These are phyloP conservation scores for Odontesthes bonariensis DNA, from an alignment of 2,113 vertebrate genomes.

Conservation along the genomic window DNA sequence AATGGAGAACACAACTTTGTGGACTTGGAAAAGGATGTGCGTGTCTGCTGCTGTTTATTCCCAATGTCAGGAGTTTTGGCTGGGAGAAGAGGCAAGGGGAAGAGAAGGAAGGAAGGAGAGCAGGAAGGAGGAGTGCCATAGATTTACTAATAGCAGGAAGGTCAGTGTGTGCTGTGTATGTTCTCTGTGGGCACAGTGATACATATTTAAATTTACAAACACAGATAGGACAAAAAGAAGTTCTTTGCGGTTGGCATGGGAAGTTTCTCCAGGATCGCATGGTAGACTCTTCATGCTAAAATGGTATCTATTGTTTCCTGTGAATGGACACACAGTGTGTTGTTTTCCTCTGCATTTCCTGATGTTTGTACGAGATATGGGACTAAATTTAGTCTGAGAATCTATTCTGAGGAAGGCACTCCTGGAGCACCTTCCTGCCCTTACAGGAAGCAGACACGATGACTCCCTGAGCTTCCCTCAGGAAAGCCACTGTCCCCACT, in stretches of 20 bases:
- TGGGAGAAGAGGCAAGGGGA: conserved; percentile 38
- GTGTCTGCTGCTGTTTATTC: conserved; percentile 69
- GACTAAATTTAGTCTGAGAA: conserved; percentile 73
- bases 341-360: conserved; percentile 68
- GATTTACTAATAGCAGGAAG: conserved; percentile 70
- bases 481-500: conserved; percentile 53
- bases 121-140: conserved; percentile 66
- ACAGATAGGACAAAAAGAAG: not conserved
- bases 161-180: conserved; percentile 59
- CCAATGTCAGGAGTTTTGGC: conserved; percentile 52
- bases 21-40: conserved; percentile 51
- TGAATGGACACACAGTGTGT: conserved; percentile 29
- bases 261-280: conserved; percentile 18
- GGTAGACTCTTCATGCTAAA: not conserved
- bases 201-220: conserved; percentile 20
- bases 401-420: conserved; percentile 77
- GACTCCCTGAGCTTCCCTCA: conserved; percentile 80
- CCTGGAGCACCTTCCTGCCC: conserved; percentile 82
- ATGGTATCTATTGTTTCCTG: conserved; percentile 58
- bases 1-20: conserved; percentile 40
- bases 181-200: conserved; percentile 25
- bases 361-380: conserved; percentile 52
- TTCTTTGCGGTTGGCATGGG: not conserved
- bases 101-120: conserved; percentile 63
- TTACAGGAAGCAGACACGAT: conserved; percentile 84